Conservation (phyloP, 92 coral and sea anemone genomes). For the Zoanthus solanderi region DNA sequence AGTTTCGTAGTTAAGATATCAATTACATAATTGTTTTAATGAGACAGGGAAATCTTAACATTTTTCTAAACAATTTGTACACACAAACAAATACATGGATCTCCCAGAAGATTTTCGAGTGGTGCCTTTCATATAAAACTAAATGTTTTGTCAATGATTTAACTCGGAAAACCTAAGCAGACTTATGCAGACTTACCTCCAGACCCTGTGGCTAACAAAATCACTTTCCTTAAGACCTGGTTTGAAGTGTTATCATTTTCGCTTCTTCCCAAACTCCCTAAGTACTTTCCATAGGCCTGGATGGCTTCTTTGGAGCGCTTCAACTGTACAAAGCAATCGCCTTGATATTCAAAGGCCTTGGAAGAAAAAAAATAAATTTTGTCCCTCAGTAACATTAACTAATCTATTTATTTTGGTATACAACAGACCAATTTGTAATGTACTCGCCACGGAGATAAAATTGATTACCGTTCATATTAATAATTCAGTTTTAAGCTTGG, state of each 20-base stretch:
- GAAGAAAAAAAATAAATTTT: neutral
- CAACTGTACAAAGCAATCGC: conserved; percentile 25
- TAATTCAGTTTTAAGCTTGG: too few species aligned
- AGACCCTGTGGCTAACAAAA: conserved; percentile 14
- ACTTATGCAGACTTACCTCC: neutral
- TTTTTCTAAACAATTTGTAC: too few species aligned
- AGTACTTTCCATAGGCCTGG: conserved; percentile 43
- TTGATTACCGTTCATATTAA: too few species aligned
- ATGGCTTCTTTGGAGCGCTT: conserved; percentile 38
- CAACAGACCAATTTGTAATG: neutral
- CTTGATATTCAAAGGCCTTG: conserved; percentile 41
- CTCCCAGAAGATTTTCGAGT: too few species aligned
- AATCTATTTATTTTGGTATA: neutral
- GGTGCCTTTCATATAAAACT: too few species aligned
- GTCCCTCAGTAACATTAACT: neutral
- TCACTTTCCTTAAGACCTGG: conserved; percentile 6
- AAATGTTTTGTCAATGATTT: too few species aligned
- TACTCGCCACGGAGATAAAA: too few species aligned
- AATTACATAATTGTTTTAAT: too few species aligned
- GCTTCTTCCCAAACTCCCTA: neutral
- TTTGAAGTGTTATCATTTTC: neutral
- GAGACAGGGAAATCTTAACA: too few species aligned
- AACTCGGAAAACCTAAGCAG: too few species aligned
- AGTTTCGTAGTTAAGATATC: too few species aligned
- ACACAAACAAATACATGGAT: too few species aligned